Evolutionary conservation across 2,797 vertebrate genomes (phyloP).

Genomic region (Leptatherina wallacei): DNA sequence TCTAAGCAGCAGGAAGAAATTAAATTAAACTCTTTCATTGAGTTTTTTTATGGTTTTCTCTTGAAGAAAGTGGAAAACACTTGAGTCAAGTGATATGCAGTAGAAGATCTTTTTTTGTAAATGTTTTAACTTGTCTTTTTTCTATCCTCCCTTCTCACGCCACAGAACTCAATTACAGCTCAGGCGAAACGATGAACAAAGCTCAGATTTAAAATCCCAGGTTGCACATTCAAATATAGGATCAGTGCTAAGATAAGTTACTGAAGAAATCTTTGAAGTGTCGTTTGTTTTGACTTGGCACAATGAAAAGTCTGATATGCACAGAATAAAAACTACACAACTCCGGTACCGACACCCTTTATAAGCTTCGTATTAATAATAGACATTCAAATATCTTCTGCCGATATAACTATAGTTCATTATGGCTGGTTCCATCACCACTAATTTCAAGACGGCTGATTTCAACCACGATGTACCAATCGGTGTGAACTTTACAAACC

Average conservation of each 20-base stretch:
- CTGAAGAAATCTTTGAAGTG: not conserved
- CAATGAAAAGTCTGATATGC: conserved; percentile 9
- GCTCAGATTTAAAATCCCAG: not conserved
- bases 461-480: conserved; percentile 1
- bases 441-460: too few species aligned
- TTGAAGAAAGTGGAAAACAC: not conserved
- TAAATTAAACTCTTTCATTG: not conserved
- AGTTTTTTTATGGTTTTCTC: not conserved
- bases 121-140: not conserved
- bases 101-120: not conserved
- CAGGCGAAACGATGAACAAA: not conserved
- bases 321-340: not conserved
- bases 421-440: not conserved
- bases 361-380: not conserved
- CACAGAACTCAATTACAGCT: not conserved
- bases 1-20: not conserved
- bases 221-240: not conserved
- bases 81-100: not conserved
- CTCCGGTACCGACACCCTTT: not conserved
- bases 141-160: not conserved
- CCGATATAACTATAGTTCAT: not conserved
- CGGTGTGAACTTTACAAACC: conserved; percentile 18
- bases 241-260: not conserved
- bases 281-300: not conserved
- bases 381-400: conserved; percentile 5